phyloP scores from a whole-genome alignment of 2,888 invertebrate species.

The Trissonchulus latispiculum region DNA sequence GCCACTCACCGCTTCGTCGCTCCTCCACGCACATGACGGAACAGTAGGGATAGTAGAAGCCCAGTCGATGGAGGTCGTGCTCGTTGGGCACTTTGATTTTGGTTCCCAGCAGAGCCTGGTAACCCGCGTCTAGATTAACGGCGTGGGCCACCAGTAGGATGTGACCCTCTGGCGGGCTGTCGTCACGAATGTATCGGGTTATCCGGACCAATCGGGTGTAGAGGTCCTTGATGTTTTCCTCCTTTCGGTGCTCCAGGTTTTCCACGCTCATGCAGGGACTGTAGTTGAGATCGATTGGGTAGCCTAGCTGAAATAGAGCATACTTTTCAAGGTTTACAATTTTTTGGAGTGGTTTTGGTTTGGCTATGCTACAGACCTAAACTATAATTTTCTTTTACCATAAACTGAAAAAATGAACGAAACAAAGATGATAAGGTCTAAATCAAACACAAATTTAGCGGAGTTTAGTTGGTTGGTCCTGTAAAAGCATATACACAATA shows the following conservation, averaged over 20 bases:
- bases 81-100: background rate
- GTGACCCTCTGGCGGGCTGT: background rate
- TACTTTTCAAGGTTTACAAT: no score
- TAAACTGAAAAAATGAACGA: no score
- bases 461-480: no score
- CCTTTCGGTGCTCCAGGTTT: background rate
- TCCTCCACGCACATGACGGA: background rate
- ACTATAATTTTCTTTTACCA: no score
- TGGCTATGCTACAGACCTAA: no score
- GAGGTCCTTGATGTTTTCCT: background rate
- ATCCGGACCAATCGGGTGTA: background rate
- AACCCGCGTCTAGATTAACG: background rate
- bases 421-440: no score
- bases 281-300: background rate
- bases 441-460: no score
- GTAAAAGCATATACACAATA: no score
- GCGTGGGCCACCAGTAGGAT: background rate
- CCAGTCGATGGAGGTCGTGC: background rate
- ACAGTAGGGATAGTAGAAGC: constrained; percentile 8
- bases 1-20: background rate
- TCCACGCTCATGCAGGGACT: background rate
- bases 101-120: background rate
- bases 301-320: background rate
- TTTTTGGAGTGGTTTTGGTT: no score
- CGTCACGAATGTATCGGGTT: background rate